phyloP scores from a whole-genome alignment of 2,888 invertebrate genomes.

The Eulithis testata region DNA sequence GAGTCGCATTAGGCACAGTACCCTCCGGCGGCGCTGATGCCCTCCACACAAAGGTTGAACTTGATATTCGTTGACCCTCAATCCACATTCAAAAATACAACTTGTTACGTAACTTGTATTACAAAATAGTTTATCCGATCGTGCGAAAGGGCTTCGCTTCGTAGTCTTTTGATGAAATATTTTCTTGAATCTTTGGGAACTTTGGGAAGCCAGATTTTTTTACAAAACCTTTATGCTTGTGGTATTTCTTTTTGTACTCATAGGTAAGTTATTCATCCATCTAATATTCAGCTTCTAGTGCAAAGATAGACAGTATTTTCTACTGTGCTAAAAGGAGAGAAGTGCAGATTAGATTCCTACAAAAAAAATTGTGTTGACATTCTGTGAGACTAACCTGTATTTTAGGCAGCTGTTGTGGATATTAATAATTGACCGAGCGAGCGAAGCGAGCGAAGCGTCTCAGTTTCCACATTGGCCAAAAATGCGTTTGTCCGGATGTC shows the following conservation, averaged over 20 bases:
- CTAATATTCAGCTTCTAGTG: too few relatives aligned
- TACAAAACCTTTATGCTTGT: not conserved
- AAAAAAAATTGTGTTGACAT: too few relatives aligned
- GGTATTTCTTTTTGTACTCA: not conserved
- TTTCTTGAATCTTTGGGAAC: not conserved
- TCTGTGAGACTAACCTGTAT: too few relatives aligned
- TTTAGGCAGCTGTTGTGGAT: too few relatives aligned
- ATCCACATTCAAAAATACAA: constrained; percentile 30
- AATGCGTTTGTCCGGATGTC: too few relatives aligned
- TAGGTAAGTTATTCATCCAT: too few relatives aligned
- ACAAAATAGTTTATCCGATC: constrained; percentile 19
- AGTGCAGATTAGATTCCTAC: too few relatives aligned
- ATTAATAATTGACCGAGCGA: too few relatives aligned
- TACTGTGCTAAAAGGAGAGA: too few relatives aligned
- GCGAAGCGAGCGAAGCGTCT: too few relatives aligned
- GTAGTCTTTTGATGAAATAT: constrained; percentile 8
- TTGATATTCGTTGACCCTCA: constrained; percentile 20
- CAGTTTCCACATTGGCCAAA: too few relatives aligned
- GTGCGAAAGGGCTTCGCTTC: constrained; percentile 12
- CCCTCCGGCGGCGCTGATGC: not conserved
- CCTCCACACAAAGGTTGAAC: constrained; percentile 21
- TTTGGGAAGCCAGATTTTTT: constrained; percentile 2
- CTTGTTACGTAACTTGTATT: constrained; percentile 27
- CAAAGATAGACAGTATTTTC: too few relatives aligned
- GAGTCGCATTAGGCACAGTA: not conserved